phyloP scores from a whole-genome alignment of 1,140 invertebrate genomes.

The Galendromus occidentalis region DNA sequence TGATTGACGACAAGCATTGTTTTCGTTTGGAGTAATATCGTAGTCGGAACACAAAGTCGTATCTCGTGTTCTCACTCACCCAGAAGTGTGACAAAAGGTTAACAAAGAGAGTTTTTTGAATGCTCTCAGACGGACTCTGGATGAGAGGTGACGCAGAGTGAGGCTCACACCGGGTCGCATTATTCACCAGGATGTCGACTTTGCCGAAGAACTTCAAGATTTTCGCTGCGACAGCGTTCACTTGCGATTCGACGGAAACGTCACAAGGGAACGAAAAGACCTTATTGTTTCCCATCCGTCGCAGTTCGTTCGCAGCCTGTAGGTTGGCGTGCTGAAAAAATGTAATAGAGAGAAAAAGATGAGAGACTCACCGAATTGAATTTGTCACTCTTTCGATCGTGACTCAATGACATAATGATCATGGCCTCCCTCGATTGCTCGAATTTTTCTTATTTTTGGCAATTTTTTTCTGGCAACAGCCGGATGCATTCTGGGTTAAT shows the following conservation, averaged over 20 bases:
- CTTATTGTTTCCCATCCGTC: background rate
- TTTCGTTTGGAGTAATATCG: too few relatives aligned
- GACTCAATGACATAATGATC: too few relatives aligned
- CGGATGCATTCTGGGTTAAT: too few relatives aligned
- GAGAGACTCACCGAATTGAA: too few relatives aligned
- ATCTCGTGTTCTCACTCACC: background rate
- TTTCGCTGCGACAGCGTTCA: background rate
- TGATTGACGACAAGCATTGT: too few relatives aligned
- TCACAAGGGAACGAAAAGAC: slow-evolving; percentile 1
- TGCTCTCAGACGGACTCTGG: background rate
- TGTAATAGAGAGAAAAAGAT: too few relatives aligned
- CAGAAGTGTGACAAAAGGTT: slow-evolving; percentile 5
- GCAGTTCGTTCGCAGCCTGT: background rate
- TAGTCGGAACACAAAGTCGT: too few relatives aligned
- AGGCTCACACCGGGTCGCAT: background rate
- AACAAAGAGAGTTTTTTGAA: background rate
- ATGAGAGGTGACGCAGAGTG: background rate
- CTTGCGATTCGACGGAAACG: slow-evolving; percentile 1
- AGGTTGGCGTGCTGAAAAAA: background rate
- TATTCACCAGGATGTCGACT: background rate
- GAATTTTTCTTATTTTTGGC: too few relatives aligned
- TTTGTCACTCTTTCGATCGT: too few relatives aligned
- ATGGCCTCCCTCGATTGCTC: too few relatives aligned
- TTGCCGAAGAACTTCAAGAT: slow-evolving; percentile 1
- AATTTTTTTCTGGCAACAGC: too few relatives aligned